Base-by-base conservation (phyloP, 1,140 invertebrate genomes). In the Anthonomus grandis region DNA sequence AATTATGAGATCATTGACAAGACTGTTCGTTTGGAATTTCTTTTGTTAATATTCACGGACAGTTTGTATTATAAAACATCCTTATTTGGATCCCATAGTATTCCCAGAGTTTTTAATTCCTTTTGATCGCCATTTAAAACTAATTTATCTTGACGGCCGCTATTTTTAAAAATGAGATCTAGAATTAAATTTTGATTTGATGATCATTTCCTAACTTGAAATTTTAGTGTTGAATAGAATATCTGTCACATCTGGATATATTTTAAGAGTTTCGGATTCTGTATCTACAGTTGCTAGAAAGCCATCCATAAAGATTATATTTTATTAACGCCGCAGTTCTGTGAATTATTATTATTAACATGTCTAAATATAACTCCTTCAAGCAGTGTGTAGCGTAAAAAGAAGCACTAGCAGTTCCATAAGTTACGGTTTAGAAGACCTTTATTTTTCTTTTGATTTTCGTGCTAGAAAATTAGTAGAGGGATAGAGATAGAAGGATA, bases 341-440 rank as follows among this genome's bases (percentile, higher is more conserved):
- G 6, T 23, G 45, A 31, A 17, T 31, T 12, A 17, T 27, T n/a
- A 23, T 2, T 9, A n/a, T n/a, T n/a, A n/a, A 13, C 12, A 23
- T 44, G 21, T 44, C n/a, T 9, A 12, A 12, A 22, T 12, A 22
- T 44, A 44, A 44, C 17, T 44, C 41, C 6, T 21, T 9, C 24
- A 44, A 44, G n/a, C 41, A 44, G 10, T 27, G 2, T 9, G 24
- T 47, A 13, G 45, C 45, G 15, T 27, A 27, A 18, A 47, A 47
- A 13, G 45, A 13, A 9, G 45, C 45, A 27, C 23, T 13, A 6
- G 23, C 9, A 3, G 45, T 47, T 6, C 23, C 45, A 18, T 47
- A 44, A 8, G 1, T 44, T 4, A 44, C 41, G 5, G 41, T 44
- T 9, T 44, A 10, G 13, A 19, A 44, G 23, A 17, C 19, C 23